Evolutionary conservation across 2,113 vertebrate genomes (phyloP).

Genomic region (Heloderma charlesbogerti): DNA sequence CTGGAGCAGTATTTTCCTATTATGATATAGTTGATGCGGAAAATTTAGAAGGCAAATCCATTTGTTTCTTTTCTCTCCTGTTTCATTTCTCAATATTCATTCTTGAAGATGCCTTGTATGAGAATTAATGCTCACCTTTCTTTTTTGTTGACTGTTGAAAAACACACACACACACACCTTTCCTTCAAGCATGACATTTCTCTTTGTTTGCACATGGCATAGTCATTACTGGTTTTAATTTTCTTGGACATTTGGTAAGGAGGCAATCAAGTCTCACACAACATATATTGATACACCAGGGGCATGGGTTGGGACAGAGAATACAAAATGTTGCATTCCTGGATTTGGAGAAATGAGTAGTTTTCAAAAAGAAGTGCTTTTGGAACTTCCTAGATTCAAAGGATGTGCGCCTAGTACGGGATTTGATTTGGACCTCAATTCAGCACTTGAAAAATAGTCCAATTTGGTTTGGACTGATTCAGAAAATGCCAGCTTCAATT

Average conservation of each 20-base stretch:
- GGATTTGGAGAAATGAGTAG: slow-evolving; percentile 6
- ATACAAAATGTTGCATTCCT: slow-evolving; percentile 1
- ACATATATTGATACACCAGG: not conserved
- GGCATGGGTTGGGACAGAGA: not conserved
- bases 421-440: too few relatives aligned
- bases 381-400: slow-evolving; percentile 12
- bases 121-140: slow-evolving; percentile 49
- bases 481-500: too few relatives aligned
- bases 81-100: slow-evolving; percentile 45
- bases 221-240: slow-evolving; percentile 1
- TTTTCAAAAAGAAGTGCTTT: slow-evolving; percentile 29
- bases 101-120: slow-evolving; percentile 31
- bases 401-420: not conserved
- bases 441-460: too few relatives aligned
- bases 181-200: slow-evolving; percentile 47
- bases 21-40: slow-evolving; percentile 38
- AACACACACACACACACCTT: not conserved
- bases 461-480: too few relatives aligned
- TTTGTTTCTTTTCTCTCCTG: slow-evolving; percentile 44
- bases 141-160: not conserved
- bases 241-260: slow-evolving; percentile 15
- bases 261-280: slow-evolving; percentile 37
- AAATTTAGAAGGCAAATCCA: slow-evolving; percentile 45
- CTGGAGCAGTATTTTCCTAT: slow-evolving; percentile 32
- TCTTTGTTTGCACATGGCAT: slow-evolving; percentile 24